Percentiles rank a stretch among this genome's conserved stretches.
Conservation (phyloP, 2,797 vertebrate genomes). For the Myotis findleyi region DNA sequence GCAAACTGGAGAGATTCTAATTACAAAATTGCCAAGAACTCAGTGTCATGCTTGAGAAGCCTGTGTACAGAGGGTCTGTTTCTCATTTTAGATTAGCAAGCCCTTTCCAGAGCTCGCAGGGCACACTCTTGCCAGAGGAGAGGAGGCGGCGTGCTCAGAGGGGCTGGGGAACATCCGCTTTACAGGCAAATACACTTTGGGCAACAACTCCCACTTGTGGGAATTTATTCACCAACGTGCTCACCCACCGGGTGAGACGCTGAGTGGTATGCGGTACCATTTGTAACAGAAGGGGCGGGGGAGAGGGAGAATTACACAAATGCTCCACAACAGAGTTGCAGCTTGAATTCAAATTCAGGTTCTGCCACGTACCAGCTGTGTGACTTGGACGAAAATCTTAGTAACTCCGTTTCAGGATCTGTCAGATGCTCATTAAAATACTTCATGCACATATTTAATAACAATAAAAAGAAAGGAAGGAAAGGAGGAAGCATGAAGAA, state of each 20-base stretch:
- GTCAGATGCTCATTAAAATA: neutral
- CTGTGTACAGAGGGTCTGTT: neutral
- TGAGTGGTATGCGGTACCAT: fast-evolving
- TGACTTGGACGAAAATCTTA: neutral
- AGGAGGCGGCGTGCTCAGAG: neutral
- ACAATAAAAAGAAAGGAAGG: neutral
- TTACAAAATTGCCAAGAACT: neutral
- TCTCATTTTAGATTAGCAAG: neutral
- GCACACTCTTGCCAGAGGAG: neutral
- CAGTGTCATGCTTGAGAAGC: neutral
- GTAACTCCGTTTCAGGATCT: neutral
- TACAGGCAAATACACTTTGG: neutral
- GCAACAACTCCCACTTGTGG: neutral
- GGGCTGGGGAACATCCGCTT: neutral
- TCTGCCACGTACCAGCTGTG: fast-evolving
- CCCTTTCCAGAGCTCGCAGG: neutral
- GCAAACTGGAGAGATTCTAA: neutral
- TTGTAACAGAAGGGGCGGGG: neutral
- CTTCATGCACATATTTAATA: neutral
- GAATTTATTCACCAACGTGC: neutral
- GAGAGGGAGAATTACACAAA: neutral
- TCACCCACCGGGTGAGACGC: neutral
- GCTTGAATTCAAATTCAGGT: neutral
- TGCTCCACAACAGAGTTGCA: neutral
- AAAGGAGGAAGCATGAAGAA: neutral